Conservation (phyloP, 2,797 vertebrate genomes). For the Sebastiscus tertius region DNA sequence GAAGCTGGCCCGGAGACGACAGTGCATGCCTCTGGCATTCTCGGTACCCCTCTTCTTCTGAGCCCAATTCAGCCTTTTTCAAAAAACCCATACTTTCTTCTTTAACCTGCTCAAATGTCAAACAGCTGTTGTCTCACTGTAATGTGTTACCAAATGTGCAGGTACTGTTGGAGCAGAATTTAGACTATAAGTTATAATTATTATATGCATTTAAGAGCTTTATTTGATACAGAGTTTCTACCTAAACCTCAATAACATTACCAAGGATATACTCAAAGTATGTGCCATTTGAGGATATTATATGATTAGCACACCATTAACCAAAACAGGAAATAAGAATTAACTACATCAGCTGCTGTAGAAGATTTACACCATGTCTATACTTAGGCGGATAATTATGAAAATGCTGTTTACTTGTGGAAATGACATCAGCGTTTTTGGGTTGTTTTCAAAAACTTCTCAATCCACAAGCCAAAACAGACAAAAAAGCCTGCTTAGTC, state of each 20-base stretch:
- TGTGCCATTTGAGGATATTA: not conserved
- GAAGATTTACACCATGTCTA: conserved; percentile 9
- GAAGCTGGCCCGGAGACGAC: conserved; percentile 94
- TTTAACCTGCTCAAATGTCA: conserved; percentile 15
- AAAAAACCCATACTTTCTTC: not conserved
- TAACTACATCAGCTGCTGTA: not conserved
- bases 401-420: not conserved
- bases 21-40: conserved; percentile 95
- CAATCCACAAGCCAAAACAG: too few species aligned
- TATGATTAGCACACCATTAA: not conserved
- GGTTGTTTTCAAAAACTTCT: not conserved
- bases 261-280: not conserved
- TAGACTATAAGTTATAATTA: not conserved
- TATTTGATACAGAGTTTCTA: not conserved
- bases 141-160: not conserved
- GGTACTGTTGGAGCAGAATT: not conserved
- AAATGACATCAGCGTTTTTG: not conserved
- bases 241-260: not conserved
- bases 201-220: not conserved
- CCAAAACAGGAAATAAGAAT: not conserved
- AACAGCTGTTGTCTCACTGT: conserved; percentile 6
- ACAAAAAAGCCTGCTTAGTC: not conserved
- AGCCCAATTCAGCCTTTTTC: conserved; percentile 1
- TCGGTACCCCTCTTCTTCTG: conserved; percentile 87
- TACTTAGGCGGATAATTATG: not conserved